Percentiles rank a stretch among this genome's conserved stretches.
These are phyloP conservation scores for Cremastobaeus sp. DNA, from an alignment of 2,888 invertebrate genomes.

Conservation along the genomic window DNA sequence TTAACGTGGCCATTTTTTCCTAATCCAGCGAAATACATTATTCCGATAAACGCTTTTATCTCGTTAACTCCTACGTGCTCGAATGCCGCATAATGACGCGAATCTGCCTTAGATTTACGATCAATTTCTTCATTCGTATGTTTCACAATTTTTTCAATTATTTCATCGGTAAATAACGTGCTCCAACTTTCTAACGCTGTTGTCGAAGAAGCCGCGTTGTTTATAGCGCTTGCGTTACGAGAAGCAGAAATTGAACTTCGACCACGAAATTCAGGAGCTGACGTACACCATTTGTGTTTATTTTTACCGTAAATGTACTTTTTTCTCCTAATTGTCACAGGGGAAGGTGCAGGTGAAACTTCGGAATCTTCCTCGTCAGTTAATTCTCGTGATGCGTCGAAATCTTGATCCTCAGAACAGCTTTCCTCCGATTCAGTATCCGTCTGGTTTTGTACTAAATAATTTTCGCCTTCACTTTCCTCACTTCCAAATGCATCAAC, in stretches of 20 bases:
- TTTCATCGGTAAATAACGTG: neutral
- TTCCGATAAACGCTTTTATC: conserved; percentile 21
- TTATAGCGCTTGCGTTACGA: neutral
- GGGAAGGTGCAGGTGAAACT: no score
- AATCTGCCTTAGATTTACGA: neutral
- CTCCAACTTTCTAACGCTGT: neutral
- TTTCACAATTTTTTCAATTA: neutral
- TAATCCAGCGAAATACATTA: conserved; percentile 22
- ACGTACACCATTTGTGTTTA: conserved; percentile 6
- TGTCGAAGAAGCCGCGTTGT: neutral
- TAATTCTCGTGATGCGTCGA: no score
- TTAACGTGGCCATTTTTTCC: conserved; percentile 1
- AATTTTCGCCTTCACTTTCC: no score
- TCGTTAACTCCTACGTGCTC: neutral
- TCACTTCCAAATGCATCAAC: no score
- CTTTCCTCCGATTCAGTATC: no score
- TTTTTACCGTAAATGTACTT: conserved; percentile 1
- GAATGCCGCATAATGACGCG: neutral
- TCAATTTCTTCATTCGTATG: conserved; percentile 16
- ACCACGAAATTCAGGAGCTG: neutral
- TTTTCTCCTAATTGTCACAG: no score
- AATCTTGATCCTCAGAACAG: no score
- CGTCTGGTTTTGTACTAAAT: no score
- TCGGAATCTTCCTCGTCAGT: no score
- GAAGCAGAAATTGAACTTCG: neutral